Base-by-base conservation (phyloP, 2,113 vertebrate genomes). In the Madoqua kirkii region DNA sequence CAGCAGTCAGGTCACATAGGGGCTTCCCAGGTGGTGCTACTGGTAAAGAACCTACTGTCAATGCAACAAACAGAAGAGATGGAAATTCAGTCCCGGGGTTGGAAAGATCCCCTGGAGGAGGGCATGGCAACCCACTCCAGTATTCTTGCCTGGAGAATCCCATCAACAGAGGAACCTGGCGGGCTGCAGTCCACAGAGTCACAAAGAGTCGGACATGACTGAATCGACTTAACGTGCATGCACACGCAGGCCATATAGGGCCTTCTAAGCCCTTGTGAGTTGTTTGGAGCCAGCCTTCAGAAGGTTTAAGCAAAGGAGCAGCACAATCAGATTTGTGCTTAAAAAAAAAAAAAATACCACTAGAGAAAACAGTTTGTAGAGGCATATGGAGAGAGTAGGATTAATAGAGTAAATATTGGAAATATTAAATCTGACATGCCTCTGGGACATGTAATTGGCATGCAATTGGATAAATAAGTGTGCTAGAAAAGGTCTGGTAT, bases 161-260 rank as follows among this genome's bases (percentile, higher is more conserved):
- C 36, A 6, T 13, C 36, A 36, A 40, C 67, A 74, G 19, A 74
- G 67, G 11, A 74, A 9, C 21, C 67, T 74, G 67, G n/a, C 0
- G 3, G 36, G 36, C 67, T 74, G 5, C 5, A 74, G 67, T 74
- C 21, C 67, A 40, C 21, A 12, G 36, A 40, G 67, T 74, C 36
- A 74, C 36, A 74, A 36, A 36, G 36, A 25, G 19, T 23, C 0
- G 1, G 67, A 40, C 67, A 40, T 5, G 0, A 71, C 67, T 71
- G 67, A 74, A 40, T 3, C 0, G 1, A 40, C 67, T 74, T 40
- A 25, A 5, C 3, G 12, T 13, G 36, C 19, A 74, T 3, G 0
- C 1, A 74, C 67, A 40, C 3, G 0, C 76, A 79, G 76, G 76
- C 17, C 9, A 33, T 12, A 5, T 50, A 81, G 48, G 78, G 78